phyloP scores from a whole-genome alignment of 1,140 invertebrate species.

The Lepidostoma basale region DNA sequence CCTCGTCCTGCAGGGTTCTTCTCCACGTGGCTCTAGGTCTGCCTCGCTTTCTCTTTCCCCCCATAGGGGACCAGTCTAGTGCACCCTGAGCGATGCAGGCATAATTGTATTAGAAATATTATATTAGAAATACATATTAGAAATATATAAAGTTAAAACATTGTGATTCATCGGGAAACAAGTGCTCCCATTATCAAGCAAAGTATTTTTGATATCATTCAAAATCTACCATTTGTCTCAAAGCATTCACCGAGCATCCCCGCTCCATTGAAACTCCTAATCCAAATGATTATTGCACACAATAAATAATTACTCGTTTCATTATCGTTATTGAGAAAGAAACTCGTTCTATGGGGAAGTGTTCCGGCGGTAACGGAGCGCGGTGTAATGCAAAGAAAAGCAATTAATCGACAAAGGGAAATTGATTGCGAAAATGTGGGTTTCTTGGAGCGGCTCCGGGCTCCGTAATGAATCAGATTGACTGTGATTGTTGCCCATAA shows the following conservation, averaged over 20 bases:
- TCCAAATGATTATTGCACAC: neutral
- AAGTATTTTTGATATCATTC: too few species aligned
- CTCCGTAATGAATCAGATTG: slow-evolving; percentile 39
- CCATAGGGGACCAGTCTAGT: too few species aligned
- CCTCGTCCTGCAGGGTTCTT: too few species aligned
- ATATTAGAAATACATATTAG: too few species aligned
- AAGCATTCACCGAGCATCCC: neutral
- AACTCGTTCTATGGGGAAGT: neutral
- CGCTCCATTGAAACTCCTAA: neutral
- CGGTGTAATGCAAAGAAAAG: slow-evolving; percentile 29
- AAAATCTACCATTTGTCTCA: too few species aligned
- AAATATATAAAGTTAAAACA: too few species aligned
- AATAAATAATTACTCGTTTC: slow-evolving; percentile 10
- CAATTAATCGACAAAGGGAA: slow-evolving; percentile 40
- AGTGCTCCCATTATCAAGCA: too few species aligned
- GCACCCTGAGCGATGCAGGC: too few species aligned
- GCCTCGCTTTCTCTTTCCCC: too few species aligned
- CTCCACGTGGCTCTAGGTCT: too few species aligned
- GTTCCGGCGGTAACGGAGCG: neutral
- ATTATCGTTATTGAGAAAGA: slow-evolving; percentile 9
- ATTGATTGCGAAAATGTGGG: slow-evolving; percentile 42
- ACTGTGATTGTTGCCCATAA: slow-evolving; percentile 37
- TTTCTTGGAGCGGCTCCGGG: slow-evolving; percentile 8
- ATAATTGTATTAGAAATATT: too few species aligned
- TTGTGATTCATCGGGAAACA: too few species aligned